Percentiles rank a stretch among this genome's conserved stretches.
phyloP scores from a whole-genome alignment of 2,797 vertebrate genomes.

The Cyprinodon diabolis region DNA sequence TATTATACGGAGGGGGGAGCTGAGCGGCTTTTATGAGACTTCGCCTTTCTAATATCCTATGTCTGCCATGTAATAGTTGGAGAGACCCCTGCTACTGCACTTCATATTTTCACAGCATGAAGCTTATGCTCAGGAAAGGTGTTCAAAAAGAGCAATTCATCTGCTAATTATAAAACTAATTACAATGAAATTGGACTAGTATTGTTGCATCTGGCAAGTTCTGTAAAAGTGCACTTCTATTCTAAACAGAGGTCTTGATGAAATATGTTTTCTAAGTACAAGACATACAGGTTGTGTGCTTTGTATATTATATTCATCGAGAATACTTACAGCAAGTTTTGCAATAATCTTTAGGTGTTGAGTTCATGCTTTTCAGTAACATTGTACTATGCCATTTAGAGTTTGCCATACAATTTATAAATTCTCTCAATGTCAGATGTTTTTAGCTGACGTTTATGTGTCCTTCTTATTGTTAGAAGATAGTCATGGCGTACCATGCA shows the following conservation, averaged over 20 bases:
- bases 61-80: slow-evolving; percentile 22
- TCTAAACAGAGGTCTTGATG: slow-evolving; percentile 27
- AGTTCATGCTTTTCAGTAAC: too few relatives aligned
- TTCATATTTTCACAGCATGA: slow-evolving; percentile 48
- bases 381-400: too few relatives aligned
- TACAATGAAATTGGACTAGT: slow-evolving; percentile 37
- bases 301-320: neutral
- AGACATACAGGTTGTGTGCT: slow-evolving; percentile 5
- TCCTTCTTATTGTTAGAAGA: too few relatives aligned
- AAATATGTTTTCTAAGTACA: slow-evolving; percentile 21
- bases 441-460: too few relatives aligned
- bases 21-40: slow-evolving; percentile 37
- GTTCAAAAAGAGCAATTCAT: slow-evolving; percentile 40
- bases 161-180: slow-evolving; percentile 62
- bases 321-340: too few relatives aligned
- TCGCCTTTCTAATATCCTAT: slow-evolving; percentile 39
- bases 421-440: too few relatives aligned
- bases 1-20: slow-evolving; percentile 32
- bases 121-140: slow-evolving; percentile 28
- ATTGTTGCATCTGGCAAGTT: slow-evolving; percentile 30
- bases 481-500: too few relatives aligned
- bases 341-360: too few relatives aligned
- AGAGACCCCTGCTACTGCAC: slow-evolving; percentile 40
- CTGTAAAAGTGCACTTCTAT: slow-evolving; percentile 28
- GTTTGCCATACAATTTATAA: too few relatives aligned